These are phyloP conservation scores for Rhinoderma darwinii DNA, from an alignment of 2,113 vertebrate genomes.

Conservation along the genomic window DNA sequence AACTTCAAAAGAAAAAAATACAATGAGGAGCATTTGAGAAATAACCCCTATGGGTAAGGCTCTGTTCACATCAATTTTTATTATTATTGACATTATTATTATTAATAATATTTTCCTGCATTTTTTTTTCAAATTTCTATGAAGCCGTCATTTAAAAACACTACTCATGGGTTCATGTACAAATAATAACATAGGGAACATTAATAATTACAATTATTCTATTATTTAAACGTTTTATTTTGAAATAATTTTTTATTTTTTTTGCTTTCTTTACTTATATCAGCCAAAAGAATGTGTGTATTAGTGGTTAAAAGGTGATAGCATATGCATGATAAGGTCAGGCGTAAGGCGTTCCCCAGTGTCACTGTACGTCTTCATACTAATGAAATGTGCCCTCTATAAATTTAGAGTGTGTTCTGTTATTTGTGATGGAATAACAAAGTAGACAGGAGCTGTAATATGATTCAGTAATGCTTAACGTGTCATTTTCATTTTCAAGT, in stretches of 20 bases:
- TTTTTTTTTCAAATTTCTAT: too few relatives aligned
- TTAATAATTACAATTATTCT: background rate
- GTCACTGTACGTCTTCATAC: constrained; percentile 28
- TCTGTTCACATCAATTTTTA: too few relatives aligned
- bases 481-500: constrained; percentile 59
- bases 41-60: too few relatives aligned
- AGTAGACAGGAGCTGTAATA: constrained; percentile 51
- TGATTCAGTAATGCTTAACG: constrained; percentile 55
- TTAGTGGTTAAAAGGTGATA: constrained; percentile 29
- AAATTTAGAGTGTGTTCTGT: constrained; percentile 57
- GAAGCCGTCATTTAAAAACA: too few relatives aligned
- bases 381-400: constrained; percentile 57
- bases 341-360: constrained; percentile 27
- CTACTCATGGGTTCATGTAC: too few relatives aligned
- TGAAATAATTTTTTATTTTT: background rate
- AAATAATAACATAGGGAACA: too few relatives aligned
- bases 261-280: background rate
- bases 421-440: constrained; percentile 58
- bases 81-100: too few relatives aligned
- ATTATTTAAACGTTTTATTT: background rate
- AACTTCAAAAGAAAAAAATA: too few relatives aligned
- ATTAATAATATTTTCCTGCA: too few relatives aligned
- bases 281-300: background rate
- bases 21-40: too few relatives aligned
- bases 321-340: constrained; percentile 49